Percentiles rank a stretch among this genome's conserved stretches.
These are phyloP conservation scores for Habrosyne pyritoides DNA, from an alignment of 2,888 invertebrate genomes.

Conservation along the genomic window DNA sequence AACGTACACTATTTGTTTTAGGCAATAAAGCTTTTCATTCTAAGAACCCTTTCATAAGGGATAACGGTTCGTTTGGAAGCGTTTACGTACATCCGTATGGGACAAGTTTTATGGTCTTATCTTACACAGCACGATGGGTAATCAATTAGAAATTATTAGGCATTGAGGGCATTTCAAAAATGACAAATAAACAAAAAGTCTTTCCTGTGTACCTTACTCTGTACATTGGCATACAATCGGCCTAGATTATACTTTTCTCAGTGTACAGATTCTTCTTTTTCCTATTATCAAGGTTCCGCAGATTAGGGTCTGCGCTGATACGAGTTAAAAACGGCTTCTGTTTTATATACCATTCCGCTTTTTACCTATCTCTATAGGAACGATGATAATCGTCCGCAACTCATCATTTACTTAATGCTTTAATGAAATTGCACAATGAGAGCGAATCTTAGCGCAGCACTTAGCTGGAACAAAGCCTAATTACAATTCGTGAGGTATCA, in stretches of 20 bases:
- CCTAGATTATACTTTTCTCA: too few relatives aligned
- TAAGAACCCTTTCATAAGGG: slow-evolving; percentile 25
- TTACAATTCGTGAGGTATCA: slow-evolving; percentile 80
- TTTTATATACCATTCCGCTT: too few relatives aligned
- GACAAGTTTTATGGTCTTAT: slow-evolving; percentile 29
- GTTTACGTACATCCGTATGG: slow-evolving; percentile 37
- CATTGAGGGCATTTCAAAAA: background rate
- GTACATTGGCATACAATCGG: too few relatives aligned
- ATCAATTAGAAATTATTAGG: background rate
- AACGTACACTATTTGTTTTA: slow-evolving; percentile 36
- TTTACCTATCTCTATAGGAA: background rate
- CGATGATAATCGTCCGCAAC: slow-evolving; percentile 35
- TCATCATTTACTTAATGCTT: slow-evolving; percentile 65
- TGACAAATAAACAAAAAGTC: too few relatives aligned
- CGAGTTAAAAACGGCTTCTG: too few relatives aligned
- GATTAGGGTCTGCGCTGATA: too few relatives aligned
- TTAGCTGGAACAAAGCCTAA: slow-evolving; percentile 75
- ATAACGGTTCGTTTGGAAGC: slow-evolving; percentile 26
- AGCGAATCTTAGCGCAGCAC: slow-evolving; percentile 57
- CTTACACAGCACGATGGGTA: background rate
- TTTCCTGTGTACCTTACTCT: too few relatives aligned
- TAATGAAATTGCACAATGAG: slow-evolving; percentile 66
- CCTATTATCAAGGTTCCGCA: too few relatives aligned
- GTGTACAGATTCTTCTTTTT: too few relatives aligned
- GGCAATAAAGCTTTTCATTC: slow-evolving; percentile 30